Conservation (phyloP, 1,140 invertebrate species). For the Lysiphlebus fabarum region DNA sequence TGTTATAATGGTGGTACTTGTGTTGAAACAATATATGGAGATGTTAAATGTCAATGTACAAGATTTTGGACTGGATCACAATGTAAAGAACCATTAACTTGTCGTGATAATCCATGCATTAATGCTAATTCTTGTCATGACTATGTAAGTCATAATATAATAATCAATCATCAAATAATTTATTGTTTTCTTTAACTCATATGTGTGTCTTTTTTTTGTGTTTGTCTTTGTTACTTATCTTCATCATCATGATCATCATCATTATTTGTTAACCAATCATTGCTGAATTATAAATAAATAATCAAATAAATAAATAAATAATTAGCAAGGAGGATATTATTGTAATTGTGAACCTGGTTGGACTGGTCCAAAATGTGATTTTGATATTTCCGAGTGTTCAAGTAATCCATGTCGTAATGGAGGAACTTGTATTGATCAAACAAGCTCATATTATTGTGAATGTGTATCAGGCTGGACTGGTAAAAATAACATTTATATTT, state of each 20-base stretch:
- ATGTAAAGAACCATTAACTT: constrained; percentile 51
- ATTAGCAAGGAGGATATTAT: constrained; percentile 61
- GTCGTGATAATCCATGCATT: constrained; percentile 58
- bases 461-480: constrained; percentile 70
- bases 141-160: constrained; percentile 63
- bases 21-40: constrained; percentile 53
- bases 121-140: constrained; percentile 60
- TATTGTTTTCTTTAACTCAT: constrained; percentile 20
- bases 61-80: constrained; percentile 60
- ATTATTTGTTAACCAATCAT: too few species aligned
- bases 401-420: constrained; percentile 66
- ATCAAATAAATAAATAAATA: too few species aligned
- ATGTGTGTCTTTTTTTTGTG: constrained; percentile 29
- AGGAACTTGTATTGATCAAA: constrained; percentile 63
- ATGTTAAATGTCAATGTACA: constrained; percentile 56
- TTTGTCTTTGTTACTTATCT: too few species aligned
- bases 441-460: constrained; percentile 64
- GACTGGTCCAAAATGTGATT: constrained; percentile 62
- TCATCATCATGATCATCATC: too few species aligned
- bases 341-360: constrained; percentile 74
- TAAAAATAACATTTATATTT: constrained; percentile 33
- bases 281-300: too few species aligned
- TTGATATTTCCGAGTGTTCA: constrained; percentile 58
- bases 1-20: constrained; percentile 65
- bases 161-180: constrained; percentile 17